Base-by-base conservation (phyloP, 2,797 vertebrate species). In the Bradypodion pumilum region DNA sequence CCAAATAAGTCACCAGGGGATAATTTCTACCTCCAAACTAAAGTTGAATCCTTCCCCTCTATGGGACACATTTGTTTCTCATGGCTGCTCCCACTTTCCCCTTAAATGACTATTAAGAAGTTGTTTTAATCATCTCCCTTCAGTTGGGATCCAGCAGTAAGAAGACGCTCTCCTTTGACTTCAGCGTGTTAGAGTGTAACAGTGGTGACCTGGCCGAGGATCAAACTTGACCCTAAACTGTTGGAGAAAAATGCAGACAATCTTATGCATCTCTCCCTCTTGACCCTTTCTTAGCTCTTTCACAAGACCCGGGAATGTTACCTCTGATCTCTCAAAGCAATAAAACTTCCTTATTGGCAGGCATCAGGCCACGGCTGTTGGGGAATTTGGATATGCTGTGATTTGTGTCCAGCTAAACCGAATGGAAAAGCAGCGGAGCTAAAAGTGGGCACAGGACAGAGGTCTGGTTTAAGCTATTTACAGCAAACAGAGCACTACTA, bases 151-250 rank as follows among this genome's bases (percentile, higher is more conserved):
- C 91, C 89, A 0, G 16, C 0, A 0, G 84, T 0, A 82, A 88
- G 76, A 84, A 63, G 62, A 44, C 0, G 1, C 89, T 95, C 94
- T 96, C 96, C 96, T 97, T 96, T 98, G 97, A 97, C 95, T 96
- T 95, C 80, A 95, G 96, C 86, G 96, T 97, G 97, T 98, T 95
- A 95, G 95, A 92, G 95, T 97, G 96, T 95, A 96, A 97, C 96
- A 86, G 29, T 91, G 85, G 92, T 97, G 97, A 96, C 97, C 97
- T 85, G 81, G 79, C 86, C 5, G 7, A 88, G 95, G 95, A 96
- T 95, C 95, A 95, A 94, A 90, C 93, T 93, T 97, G 97, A 98
- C 97, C 97, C 96, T 96, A 97, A 97, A 97, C 97, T 93, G 97
- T 95, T 95, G 96, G 87, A 91, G 93, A 94, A 92, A 92, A 91